These are phyloP conservation scores for Oscheius onirici DNA, from an alignment of 2,888 invertebrate species.

Conservation along the genomic window DNA sequence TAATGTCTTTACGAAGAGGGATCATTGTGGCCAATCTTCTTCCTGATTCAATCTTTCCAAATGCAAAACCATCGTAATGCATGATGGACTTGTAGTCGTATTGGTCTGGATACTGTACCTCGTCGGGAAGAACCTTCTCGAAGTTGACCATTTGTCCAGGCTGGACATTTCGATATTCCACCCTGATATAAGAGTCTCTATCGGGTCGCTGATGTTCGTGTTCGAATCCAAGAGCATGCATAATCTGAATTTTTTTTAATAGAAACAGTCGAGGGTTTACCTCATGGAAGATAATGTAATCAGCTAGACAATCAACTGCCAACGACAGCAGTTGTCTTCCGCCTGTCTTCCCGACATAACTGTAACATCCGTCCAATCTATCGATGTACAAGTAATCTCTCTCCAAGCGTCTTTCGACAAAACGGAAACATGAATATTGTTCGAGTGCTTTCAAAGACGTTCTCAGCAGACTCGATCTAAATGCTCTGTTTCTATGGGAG, in stretches of 20 bases:
- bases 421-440: slow-evolving; percentile 59
- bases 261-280: slow-evolving; percentile 6
- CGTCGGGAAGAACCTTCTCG: slow-evolving; percentile 48
- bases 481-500: background rate
- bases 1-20: slow-evolving; percentile 51
- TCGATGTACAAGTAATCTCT: slow-evolving; percentile 59
- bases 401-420: slow-evolving; percentile 51
- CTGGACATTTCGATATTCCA: slow-evolving; percentile 55
- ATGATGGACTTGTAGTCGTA: slow-evolving; percentile 63
- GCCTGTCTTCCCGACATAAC: slow-evolving; percentile 64
- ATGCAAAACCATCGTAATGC: slow-evolving; percentile 67
- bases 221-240: slow-evolving; percentile 61
- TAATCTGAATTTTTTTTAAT: slow-evolving; percentile 32
- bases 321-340: slow-evolving; percentile 54
- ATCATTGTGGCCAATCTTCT: slow-evolving; percentile 63
- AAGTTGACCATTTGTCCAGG: slow-evolving; percentile 59
- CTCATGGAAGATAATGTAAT: slow-evolving; percentile 65
- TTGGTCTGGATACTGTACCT: slow-evolving; percentile 51
- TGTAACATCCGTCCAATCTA: slow-evolving; percentile 64
- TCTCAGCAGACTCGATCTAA: slow-evolving; percentile 46
- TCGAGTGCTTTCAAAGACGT: slow-evolving; percentile 54
- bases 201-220: slow-evolving; percentile 66
- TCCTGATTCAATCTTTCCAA: slow-evolving; percentile 53
- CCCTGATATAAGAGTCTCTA: slow-evolving; percentile 52
- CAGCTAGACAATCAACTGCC: slow-evolving; percentile 57